Base-by-base conservation (phyloP, 2,797 vertebrate genomes). In the Gephyroberyx darwinii region DNA sequence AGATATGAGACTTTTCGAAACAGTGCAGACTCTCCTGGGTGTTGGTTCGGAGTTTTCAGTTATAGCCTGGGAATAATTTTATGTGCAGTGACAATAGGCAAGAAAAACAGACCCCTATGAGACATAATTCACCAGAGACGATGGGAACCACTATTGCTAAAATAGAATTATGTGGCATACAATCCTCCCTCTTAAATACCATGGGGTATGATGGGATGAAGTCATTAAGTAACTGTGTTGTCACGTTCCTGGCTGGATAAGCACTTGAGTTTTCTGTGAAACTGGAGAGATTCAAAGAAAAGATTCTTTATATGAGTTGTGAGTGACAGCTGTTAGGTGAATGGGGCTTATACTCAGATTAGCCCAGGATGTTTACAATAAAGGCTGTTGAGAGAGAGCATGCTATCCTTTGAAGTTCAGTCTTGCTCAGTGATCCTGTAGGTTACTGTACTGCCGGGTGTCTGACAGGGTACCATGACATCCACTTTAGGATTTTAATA, bases 391-490 rank as follows among this genome's bases (percentile, higher is more conserved):
- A 75, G n/a, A 65, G 43, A 59, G 14, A 26, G 17, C 19, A 41
- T n/a, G 54, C 58, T 81, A 59, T 77, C 69, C 68, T 76, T 81
- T 76, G 54, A 69, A 26, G 5, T 64, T 58, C 37, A 71, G 41
- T 71, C 16, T 62, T 19, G 16, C 2, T 57, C 17, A 69, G 17
- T 22, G 33, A 12, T 16, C 20, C 33, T 54, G 35, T 41, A 22
- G 19, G 3, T 16, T 26, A 41, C 30, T 39, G 63, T 17, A 22
- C 19, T 5, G 41, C 63, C 8, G 22, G 10, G 33, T 64, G n/a
- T 52, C 3, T 37, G 48, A 52, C 33, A 37, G 61, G 61, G 39
- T 13, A 41, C 39, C 13, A 13, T 13, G 8, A 9, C 39, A 47
- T 47, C 16, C 5, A 7, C 10, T 31, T 33, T 20, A n/a, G n/a